These are phyloP conservation scores for Aix galericulata DNA, from an alignment of 2,113 vertebrate genomes.

Conservation along the genomic window DNA sequence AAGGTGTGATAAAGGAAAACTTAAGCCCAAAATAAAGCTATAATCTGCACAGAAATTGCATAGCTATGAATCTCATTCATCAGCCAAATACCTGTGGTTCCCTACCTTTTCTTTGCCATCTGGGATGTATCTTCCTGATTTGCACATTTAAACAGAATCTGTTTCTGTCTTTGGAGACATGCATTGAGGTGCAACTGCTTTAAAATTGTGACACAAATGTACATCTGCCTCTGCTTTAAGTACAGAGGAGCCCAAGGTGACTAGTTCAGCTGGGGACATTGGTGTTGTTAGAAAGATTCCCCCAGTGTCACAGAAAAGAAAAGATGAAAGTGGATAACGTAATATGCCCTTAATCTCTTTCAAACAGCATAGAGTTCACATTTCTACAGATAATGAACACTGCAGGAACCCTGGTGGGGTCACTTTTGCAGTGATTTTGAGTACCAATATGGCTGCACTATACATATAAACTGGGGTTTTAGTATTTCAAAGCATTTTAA, in stretches of 20 bases:
- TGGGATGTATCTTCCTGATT: not conserved
- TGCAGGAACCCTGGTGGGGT: not conserved
- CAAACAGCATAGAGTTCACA: not conserved
- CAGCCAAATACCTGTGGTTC: not conserved
- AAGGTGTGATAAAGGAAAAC: not conserved
- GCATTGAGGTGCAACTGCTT: not conserved
- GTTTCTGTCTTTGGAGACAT: not conserved
- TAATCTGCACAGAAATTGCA: not conserved
- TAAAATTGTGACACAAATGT: not conserved
- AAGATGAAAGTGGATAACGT: not conserved
- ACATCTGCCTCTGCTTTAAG: not conserved
- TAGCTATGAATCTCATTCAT: not conserved
- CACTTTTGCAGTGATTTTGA: not conserved
- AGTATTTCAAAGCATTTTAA: not conserved
- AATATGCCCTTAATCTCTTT: not conserved
- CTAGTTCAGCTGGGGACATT: not conserved
- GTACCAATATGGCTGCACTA: not conserved
- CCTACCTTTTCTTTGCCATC: not conserved
- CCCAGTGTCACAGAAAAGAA: not conserved
- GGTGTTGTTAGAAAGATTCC: not conserved
- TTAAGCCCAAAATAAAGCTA: not conserved
- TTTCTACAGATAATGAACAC: not conserved
- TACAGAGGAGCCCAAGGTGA: not conserved
- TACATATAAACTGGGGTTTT: not conserved
- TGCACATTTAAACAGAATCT: not conserved